phyloP scores from a whole-genome alignment of 53 echinoderm and acorn worm species.

The Paracentrotus lividus region DNA sequence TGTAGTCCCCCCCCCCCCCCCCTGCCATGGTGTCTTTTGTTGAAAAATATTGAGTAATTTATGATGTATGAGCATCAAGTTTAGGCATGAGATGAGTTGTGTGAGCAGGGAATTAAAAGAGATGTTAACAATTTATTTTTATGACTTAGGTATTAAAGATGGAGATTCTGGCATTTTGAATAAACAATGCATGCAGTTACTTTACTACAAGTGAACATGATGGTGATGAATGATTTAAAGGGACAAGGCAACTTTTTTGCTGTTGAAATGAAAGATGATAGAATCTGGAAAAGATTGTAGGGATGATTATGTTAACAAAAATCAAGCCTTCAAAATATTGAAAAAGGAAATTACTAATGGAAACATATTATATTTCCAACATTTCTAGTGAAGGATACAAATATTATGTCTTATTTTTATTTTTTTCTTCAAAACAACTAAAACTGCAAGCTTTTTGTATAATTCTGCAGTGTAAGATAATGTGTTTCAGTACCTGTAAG shows the following conservation, averaged over 20 bases:
- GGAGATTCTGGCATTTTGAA: background rate
- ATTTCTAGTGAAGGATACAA: too few species aligned
- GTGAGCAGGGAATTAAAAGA: background rate
- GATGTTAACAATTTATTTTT: background rate
- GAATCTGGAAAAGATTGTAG: background rate
- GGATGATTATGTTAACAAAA: too few species aligned
- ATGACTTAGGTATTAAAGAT: background rate
- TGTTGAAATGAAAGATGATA: background rate
- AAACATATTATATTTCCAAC: too few species aligned
- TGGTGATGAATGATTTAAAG: background rate
- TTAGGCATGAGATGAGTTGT: background rate
- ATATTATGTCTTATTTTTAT: too few species aligned
- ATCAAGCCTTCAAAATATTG: too few species aligned
- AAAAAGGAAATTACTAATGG: too few species aligned
- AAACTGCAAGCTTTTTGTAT: too few species aligned
- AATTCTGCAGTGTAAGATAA: too few species aligned
- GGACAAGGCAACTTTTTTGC: background rate
- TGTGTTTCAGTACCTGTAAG: too few species aligned
- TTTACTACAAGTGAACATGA: background rate
- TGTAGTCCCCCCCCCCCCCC: background rate
- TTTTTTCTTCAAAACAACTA: too few species aligned
- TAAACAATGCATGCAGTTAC: background rate
- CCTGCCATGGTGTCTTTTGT: background rate
- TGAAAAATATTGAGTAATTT: slow-evolving; percentile 8
- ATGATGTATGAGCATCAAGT: background rate